These are phyloP conservation scores for Premnoplex brunnescens DNA, from an alignment of 2,797 vertebrate species.

Conservation along the genomic window DNA sequence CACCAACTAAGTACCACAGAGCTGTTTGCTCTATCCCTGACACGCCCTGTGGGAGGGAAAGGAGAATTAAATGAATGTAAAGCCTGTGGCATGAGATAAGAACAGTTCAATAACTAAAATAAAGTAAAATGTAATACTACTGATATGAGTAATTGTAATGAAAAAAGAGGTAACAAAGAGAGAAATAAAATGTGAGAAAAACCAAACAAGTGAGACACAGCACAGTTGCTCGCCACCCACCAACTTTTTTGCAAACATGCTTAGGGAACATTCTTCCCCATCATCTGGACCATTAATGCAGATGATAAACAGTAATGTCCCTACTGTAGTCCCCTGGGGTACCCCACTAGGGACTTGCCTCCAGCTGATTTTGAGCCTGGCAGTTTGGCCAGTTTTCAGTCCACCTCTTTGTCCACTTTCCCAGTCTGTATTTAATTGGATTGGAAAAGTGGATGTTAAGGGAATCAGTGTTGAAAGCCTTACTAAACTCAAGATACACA, in stretches of 20 bases:
- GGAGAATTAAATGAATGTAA: not conserved
- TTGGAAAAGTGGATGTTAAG: not conserved
- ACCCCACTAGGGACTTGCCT: not conserved
- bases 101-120: not conserved
- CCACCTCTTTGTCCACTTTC: not conserved
- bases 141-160: not conserved
- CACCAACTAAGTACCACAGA: not conserved
- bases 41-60: fast-evolving
- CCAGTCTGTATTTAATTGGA: not conserved
- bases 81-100: not conserved
- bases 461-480: not conserved
- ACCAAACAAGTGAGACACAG: not conserved
- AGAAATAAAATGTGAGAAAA: not conserved
- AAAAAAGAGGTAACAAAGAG: not conserved
- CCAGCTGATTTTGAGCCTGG: not conserved
- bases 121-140: not conserved
- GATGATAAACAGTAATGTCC: not conserved
- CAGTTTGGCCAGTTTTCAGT: not conserved
- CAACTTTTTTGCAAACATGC: not conserved
- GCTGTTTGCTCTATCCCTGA: not conserved
- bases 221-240: not conserved
- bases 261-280: not conserved
- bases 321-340: not conserved
- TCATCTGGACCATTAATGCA: not conserved
- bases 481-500: not conserved